Percentiles rank a stretch among this genome's conserved stretches.
phyloP scores from a whole-genome alignment of 2,888 invertebrate genomes.

The Nomada lathburiana region DNA sequence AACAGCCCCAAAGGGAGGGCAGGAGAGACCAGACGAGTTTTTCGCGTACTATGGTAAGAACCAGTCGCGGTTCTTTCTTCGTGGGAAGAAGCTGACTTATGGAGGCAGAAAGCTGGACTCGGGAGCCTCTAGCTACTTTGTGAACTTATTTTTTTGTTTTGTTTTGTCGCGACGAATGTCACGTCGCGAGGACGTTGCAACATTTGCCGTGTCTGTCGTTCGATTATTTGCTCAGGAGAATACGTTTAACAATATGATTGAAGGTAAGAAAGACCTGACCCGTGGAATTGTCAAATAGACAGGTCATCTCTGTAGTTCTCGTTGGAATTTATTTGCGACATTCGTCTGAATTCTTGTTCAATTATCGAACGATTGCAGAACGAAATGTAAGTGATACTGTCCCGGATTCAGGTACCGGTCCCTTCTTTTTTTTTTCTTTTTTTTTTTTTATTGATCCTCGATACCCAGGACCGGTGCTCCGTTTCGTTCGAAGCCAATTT shows the following conservation, averaged over 20 bases:
- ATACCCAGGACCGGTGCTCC: neutral
- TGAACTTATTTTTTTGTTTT: no score
- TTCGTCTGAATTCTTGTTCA: no score
- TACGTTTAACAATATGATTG: no score
- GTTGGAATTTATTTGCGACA: no score
- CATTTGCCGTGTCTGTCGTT: no score
- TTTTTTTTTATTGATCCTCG: conserved; percentile 19
- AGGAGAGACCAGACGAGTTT: conserved; percentile 76
- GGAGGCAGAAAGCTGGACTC: conserved; percentile 36
- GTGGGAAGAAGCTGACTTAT: conserved; percentile 74
- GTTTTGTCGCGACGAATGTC: no score
- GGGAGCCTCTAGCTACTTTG: neutral
- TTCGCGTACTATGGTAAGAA: conserved; percentile 70
- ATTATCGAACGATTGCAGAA: neutral
- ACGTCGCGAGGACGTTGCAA: no score
- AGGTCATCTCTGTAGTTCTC: no score
- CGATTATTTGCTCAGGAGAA: no score
- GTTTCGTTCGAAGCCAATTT: conserved; percentile 31
- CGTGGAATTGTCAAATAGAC: no score
- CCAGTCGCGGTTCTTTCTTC: conserved; percentile 67
- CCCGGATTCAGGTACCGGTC: no score
- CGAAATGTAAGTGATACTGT: neutral
- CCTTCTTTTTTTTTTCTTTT: neutral
- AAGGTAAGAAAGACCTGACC: no score
- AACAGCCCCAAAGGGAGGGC: conserved; percentile 24